These are phyloP conservation scores for Patella pellucida DNA, from an alignment of 2,888 invertebrate genomes.

Conservation along the genomic window DNA sequence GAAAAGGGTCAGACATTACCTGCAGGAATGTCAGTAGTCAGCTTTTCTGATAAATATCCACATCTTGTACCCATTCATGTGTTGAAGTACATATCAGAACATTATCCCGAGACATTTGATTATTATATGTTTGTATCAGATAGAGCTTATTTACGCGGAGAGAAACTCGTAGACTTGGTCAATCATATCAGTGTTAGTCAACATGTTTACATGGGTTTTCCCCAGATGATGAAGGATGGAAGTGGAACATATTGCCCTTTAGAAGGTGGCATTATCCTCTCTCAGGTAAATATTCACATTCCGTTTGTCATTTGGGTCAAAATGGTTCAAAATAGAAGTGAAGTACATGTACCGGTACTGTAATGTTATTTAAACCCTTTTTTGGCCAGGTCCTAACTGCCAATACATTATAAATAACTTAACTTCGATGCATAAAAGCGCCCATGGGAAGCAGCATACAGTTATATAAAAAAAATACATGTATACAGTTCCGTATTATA, in stretches of 20 bases:
- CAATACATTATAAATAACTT: no score
- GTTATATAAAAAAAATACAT: no score
- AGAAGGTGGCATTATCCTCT: constrained; percentile 89
- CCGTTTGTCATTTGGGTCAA: background rate
- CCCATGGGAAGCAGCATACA: no score
- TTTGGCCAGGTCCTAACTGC: no score
- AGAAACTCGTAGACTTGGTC: constrained; percentile 81
- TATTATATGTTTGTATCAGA: constrained; percentile 92
- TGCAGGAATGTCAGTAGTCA: constrained; percentile 77
- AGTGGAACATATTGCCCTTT: constrained; percentile 71
- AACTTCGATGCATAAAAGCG: no score
- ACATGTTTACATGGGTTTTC: constrained; percentile 85
- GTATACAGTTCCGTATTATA: no score
- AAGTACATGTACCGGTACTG: no score
- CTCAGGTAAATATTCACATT: constrained; percentile 74
- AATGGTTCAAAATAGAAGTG: background rate
- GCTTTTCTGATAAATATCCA: constrained; percentile 85
- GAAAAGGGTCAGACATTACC: constrained; percentile 42
- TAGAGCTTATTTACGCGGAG: constrained; percentile 85
- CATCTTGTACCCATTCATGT: constrained; percentile 88
- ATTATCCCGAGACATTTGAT: constrained; percentile 90
- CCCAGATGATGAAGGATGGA: constrained; percentile 53
- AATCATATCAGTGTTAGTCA: constrained; percentile 85
- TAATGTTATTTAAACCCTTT: no score
- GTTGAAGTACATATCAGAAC: constrained; percentile 90